Evolutionary conservation across 1,140 invertebrate genomes (phyloP), one percentile per base, ranked within the genome.

Genomic region (Dinoponera quadriceps): DNA sequence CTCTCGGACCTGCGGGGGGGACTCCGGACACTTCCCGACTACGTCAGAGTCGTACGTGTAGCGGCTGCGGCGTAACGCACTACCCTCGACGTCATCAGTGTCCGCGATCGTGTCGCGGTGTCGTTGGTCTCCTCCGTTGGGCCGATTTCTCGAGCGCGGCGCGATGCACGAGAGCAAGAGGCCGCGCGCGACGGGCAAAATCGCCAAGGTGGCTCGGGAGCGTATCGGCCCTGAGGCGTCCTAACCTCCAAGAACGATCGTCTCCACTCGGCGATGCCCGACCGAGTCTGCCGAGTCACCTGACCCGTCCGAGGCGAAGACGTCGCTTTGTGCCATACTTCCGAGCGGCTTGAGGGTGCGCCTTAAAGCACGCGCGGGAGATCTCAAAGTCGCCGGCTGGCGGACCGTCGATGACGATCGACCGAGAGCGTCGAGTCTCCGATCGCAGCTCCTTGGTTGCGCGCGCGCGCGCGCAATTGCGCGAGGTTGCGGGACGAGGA

Each of bases 221-320:
- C 22, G 4, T 2, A 44, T 33, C 44, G 14, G 7, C 11, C 3
- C 18, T n/a, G 25, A 48, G 33, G 7, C 5, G 9, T 16, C 11
- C 48, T 77, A 77, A 77, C 60, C 60, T 77, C 44, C 16, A 77
- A 65, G 16, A 62, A 4, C n/a, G 44, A 51, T 44, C 11, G 11
- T 44, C 38, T 44, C 9, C 33, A 25, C 5, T 18, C 13, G 20
- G 14, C 16, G 54, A n/a, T 55, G n/a, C 54, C 4, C 20, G 20
- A 55, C 20, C 51, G 14, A n/a, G 2, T 33, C 20, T 9, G 9
- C 38, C 20, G 9, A 13, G 44, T 75, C 27, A 65, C 48, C 44
- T 54, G 73, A 77, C 7, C 60, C 44, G 20, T 22, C 22, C 20
- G 14, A 4, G 44, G 22, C 48, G 48, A 29, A 11, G 13, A 4